These are phyloP conservation scores for Cyclophora punctaria DNA, from an alignment of 2,888 invertebrate genomes.

Conservation along the genomic window DNA sequence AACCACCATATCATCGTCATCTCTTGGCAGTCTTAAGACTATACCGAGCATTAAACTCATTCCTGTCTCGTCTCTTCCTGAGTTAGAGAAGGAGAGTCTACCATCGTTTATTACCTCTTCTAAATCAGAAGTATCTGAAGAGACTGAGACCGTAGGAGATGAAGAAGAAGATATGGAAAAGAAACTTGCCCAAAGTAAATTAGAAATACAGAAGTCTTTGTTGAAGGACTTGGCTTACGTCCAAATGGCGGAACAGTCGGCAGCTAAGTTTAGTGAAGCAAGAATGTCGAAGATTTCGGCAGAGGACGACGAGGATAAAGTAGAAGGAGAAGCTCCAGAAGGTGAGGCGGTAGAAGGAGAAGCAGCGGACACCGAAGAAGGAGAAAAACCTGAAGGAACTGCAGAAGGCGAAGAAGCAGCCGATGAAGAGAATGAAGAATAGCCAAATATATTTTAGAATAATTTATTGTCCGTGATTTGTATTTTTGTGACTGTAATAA, in stretches of 20 bases:
- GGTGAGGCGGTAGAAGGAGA: slow-evolving; percentile 5
- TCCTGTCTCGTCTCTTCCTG: slow-evolving; percentile 29
- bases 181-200: slow-evolving; percentile 44
- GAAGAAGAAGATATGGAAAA: slow-evolving; percentile 37
- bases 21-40: slow-evolving; percentile 47
- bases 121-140: slow-evolving; percentile 31
- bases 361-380: slow-evolving; percentile 13
- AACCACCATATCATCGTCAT: slow-evolving; percentile 26
- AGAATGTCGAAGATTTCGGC: slow-evolving; percentile 27
- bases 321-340: slow-evolving; percentile 6
- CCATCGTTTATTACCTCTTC: slow-evolving; percentile 52
- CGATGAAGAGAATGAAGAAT: slow-evolving; percentile 7
- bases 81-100: slow-evolving; percentile 42
- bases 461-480: too few species aligned
- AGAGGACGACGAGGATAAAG: slow-evolving; percentile 7
- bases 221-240: slow-evolving; percentile 55
- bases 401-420: slow-evolving; percentile 25
- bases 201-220: slow-evolving; percentile 56
- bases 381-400: slow-evolving; percentile 34
- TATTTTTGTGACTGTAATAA: background rate
- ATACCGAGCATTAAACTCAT: slow-evolving; percentile 51
- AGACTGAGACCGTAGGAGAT: slow-evolving; percentile 26
- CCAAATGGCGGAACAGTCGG: slow-evolving; percentile 32
- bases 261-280: slow-evolving; percentile 22
- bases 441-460: too few species aligned